Conservation (phyloP, 2,113 vertebrate species). For the Sturnira hondurensis region DNA sequence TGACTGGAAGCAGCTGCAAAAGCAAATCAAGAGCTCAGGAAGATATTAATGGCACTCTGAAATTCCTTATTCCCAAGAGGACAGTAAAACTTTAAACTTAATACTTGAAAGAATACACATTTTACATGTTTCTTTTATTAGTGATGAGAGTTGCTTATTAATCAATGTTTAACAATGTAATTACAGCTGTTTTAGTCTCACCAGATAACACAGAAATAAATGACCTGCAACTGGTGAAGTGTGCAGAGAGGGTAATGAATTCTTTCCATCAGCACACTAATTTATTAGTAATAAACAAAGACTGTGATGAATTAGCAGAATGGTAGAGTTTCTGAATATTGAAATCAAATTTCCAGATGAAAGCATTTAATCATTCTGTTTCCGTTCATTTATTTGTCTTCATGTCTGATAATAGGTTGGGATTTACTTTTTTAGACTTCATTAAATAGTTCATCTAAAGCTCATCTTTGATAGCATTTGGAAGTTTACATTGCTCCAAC, state of each 20-base stretch:
- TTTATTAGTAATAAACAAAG: conserved; percentile 90
- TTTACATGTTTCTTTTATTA: conserved; percentile 83
- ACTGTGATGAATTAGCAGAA: conserved; percentile 86
- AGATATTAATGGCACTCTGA: conserved; percentile 81
- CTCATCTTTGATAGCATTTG: conserved; percentile 46
- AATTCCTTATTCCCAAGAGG: conserved; percentile 78
- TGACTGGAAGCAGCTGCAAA: conserved; percentile 80
- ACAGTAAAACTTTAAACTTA: conserved; percentile 80
- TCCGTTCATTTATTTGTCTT: conserved; percentile 81
- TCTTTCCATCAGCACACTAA: conserved; percentile 84
- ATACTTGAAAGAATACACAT: conserved; percentile 81
- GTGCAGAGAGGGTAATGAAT: conserved; percentile 90
- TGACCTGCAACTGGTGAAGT: conserved; percentile 90
- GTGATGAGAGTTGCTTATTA: conserved; percentile 90
- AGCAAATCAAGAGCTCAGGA: conserved; percentile 78
- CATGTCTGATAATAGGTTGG: conserved; percentile 57
- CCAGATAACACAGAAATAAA: conserved; percentile 93
- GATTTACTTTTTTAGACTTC: conserved; percentile 69
- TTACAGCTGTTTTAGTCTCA: conserved; percentile 91
- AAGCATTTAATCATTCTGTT: conserved; percentile 83
- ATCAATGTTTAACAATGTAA: conserved; percentile 95
- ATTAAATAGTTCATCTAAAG: conserved; percentile 64
- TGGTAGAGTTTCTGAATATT: conserved; percentile 82
- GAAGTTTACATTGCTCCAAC: conserved; percentile 55
- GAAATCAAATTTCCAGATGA: conserved; percentile 83